A percentile compares a stretch with the other conserved stretches of the same genome.
Evolutionary conservation across 2,888 invertebrate species (phyloP).

Genomic region (Neoitamus cyanurus): DNA sequence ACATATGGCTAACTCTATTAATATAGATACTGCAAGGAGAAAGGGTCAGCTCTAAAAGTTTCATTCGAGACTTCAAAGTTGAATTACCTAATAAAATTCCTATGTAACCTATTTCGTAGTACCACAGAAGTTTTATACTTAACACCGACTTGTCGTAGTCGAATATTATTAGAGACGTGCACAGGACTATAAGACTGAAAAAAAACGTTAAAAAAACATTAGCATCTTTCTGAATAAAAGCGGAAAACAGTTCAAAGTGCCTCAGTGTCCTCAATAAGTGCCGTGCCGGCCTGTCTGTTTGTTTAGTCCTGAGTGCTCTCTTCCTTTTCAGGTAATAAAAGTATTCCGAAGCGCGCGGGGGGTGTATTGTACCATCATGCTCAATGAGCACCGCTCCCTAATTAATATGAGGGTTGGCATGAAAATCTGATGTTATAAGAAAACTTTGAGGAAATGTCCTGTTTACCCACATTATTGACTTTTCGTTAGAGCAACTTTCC

Average conservation of each 20-base stretch:
- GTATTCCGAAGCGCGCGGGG: background rate
- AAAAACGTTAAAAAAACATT: constrained; percentile 43
- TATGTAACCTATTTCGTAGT: constrained; percentile 65
- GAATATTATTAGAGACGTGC: constrained; percentile 62
- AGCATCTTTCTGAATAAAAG: background rate
- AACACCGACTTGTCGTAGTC: constrained; percentile 63
- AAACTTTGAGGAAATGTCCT: background rate
- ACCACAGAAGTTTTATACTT: constrained; percentile 65
- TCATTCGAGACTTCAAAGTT: background rate
- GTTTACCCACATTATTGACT: background rate
- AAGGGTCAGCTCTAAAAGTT: background rate
- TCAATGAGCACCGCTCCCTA: background rate
- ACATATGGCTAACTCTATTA: constrained; percentile 78
- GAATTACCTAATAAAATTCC: constrained; percentile 63
- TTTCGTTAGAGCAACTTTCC: background rate
- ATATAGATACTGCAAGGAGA: constrained; percentile 67
- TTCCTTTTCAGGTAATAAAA: background rate
- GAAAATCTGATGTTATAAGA: background rate
- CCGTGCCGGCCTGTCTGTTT: background rate
- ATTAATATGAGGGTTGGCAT: background rate
- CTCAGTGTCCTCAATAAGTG: background rate
- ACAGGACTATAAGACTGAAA: constrained; percentile 64
- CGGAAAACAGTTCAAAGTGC: background rate
- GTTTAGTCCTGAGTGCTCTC: background rate
- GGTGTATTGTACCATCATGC: background rate